phyloP scores from a whole-genome alignment of 1,140 invertebrate genomes.

The Bombus picipes region DNA sequence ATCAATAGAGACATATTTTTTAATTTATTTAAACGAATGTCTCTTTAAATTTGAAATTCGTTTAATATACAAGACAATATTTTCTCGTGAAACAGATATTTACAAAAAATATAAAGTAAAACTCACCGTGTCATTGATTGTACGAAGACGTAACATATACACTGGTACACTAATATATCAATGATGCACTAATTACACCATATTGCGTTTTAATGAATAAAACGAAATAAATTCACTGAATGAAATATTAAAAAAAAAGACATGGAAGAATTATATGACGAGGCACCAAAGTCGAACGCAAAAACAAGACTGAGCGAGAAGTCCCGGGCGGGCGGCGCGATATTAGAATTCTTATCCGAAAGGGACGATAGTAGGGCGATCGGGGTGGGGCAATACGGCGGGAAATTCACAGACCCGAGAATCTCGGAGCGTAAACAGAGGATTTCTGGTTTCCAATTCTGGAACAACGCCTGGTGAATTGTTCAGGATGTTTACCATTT shows the following conservation, averaged over 20 bases:
- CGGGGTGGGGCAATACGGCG: too few relatives aligned
- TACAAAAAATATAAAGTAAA: not conserved
- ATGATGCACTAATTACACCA: too few relatives aligned
- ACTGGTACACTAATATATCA: too few relatives aligned
- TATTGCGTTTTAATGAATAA: too few relatives aligned
- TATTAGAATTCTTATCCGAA: slow-evolving; percentile 17
- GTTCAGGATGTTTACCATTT: slow-evolving; percentile 15
- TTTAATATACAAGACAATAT: too few relatives aligned
- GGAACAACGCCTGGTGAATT: not conserved
- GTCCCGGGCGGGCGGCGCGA: not conserved
- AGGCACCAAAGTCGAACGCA: not conserved
- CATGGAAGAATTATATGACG: not conserved
- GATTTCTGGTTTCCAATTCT: not conserved
- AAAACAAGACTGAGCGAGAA: not conserved
- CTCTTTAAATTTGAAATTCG: too few relatives aligned
- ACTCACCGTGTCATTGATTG: not conserved
- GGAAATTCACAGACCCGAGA: not conserved
- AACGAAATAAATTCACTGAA: not conserved
- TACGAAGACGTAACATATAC: not conserved
- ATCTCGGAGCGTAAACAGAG: not conserved
- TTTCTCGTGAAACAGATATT: not conserved
- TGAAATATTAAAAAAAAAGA: not conserved
- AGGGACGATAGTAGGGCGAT: not conserved
- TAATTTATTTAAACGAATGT: not conserved
- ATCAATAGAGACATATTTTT: not conserved